Percentiles rank a stretch among this genome's conserved stretches.
Conservation (phyloP, 2,113 vertebrate species). For the Mormyrus lacerda region DNA sequence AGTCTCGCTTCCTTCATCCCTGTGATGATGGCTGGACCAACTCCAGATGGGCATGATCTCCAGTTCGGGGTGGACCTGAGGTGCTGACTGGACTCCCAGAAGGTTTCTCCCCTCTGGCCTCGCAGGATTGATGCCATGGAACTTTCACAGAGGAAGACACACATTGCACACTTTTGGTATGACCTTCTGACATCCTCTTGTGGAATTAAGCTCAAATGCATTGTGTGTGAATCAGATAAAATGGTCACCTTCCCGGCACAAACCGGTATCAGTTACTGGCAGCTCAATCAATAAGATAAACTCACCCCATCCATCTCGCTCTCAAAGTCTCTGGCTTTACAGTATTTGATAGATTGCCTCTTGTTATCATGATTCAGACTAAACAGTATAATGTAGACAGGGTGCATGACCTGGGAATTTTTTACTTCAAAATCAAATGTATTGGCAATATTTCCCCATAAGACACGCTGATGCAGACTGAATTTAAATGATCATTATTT, state of each 20-base stretch:
- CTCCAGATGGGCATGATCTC: conserved; percentile 34
- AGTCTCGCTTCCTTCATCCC: conserved; percentile 22
- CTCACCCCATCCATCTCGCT: background rate
- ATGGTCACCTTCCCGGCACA: background rate
- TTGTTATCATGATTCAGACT: background rate
- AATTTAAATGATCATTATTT: background rate
- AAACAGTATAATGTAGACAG: background rate
- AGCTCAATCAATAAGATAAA: background rate
- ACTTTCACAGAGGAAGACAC: conserved; percentile 26
- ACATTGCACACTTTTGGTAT: background rate
- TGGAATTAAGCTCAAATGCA: background rate
- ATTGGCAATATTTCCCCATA: background rate
- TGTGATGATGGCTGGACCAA: conserved; percentile 19
- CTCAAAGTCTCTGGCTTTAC: background rate
- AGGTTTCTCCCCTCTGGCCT: conserved; percentile 38
- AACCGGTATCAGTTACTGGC: background rate
- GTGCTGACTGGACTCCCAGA: background rate
- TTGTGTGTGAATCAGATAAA: background rate
- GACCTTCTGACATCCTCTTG: background rate
- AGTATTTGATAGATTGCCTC: background rate
- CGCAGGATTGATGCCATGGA: conserved; percentile 52
- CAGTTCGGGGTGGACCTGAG: conserved; percentile 27
- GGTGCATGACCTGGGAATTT: background rate
- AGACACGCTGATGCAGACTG: background rate
- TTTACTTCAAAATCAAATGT: background rate